Conservation (phyloP, 2,888 invertebrate genomes). For the Apotomis turbidana region DNA sequence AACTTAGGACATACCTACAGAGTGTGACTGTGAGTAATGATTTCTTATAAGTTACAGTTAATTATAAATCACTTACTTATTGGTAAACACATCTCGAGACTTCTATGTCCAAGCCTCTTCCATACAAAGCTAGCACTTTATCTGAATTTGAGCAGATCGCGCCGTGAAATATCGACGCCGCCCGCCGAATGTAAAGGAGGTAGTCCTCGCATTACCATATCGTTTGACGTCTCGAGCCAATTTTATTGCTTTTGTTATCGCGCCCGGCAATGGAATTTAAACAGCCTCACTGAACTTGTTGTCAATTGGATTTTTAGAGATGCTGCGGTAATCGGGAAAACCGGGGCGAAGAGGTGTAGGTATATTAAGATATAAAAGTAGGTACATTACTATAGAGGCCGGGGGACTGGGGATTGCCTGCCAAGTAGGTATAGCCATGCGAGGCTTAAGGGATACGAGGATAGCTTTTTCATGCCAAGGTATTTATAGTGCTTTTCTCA, state of each 20-base stretch:
- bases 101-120: slow-evolving; percentile 48
- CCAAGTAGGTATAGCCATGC: too few species aligned
- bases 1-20: too few species aligned
- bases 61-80: too few species aligned
- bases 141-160: slow-evolving; percentile 75
- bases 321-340: slow-evolving; percentile 7
- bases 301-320: slow-evolving; percentile 23
- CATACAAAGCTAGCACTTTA: slow-evolving; percentile 58
- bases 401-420: too few species aligned
- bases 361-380: too few species aligned
- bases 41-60: too few species aligned
- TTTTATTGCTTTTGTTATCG: slow-evolving; percentile 78
- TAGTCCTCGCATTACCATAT: slow-evolving; percentile 76
- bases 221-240: slow-evolving; percentile 78
- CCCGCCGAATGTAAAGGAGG: slow-evolving; percentile 73
- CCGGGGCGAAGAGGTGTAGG: neutral
- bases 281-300: slow-evolving; percentile 52
- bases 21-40: too few species aligned
- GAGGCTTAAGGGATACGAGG: too few species aligned
- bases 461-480: too few species aligned
- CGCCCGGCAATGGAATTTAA: slow-evolving; percentile 69
- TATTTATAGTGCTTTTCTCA: too few species aligned
- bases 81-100: too few species aligned
- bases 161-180: slow-evolving; percentile 74
- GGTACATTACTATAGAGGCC: too few species aligned